Percentiles rank a stretch among this genome's conserved stretches.
Evolutionary conservation across 2,888 invertebrate genomes (phyloP).

Genomic region (Lepidochitona cinerea): DNA sequence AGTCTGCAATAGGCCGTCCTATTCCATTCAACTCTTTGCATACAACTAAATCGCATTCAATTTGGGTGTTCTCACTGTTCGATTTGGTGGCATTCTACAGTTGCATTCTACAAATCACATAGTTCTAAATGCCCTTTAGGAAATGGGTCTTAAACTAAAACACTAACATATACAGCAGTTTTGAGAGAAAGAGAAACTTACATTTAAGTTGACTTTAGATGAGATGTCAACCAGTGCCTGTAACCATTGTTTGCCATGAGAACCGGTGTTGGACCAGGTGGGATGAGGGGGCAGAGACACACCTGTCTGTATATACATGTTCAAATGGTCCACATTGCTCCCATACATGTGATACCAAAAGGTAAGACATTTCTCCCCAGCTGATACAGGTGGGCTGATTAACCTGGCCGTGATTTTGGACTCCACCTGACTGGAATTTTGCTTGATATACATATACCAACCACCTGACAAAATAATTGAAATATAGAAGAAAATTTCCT

Average conservation of each 20-base stretch:
- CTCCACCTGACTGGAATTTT: conserved; percentile 35
- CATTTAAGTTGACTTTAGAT: background rate
- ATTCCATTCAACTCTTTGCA: too few species aligned
- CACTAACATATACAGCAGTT: too few species aligned
- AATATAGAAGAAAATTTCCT: too few species aligned
- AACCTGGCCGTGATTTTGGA: conserved; percentile 49
- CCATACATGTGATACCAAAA: conserved; percentile 66
- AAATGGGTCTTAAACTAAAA: too few species aligned
- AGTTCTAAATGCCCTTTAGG: too few species aligned
- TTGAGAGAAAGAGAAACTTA: too few species aligned
- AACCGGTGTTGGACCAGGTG: conserved; percentile 50
- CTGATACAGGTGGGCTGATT: conserved; percentile 46
- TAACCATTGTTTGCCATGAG: conserved; percentile 59
- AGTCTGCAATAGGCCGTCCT: too few species aligned
- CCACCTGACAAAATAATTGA: conserved; percentile 39
- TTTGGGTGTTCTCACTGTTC: too few species aligned
- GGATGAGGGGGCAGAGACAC: conserved; percentile 36
- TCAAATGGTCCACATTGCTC: conserved; percentile 41
- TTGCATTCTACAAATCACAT: too few species aligned
- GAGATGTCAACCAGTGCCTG: conserved; percentile 22
- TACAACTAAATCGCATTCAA: too few species aligned
- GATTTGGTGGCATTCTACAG: too few species aligned
- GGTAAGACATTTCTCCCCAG: conserved; percentile 49
- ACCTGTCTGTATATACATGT: conserved; percentile 47
- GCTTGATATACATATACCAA: conserved; percentile 60